Evolutionary conservation across 1,140 invertebrate species (phyloP), one percentile per base, ranked within the genome.

Genomic region (Caerostris darwini): DNA sequence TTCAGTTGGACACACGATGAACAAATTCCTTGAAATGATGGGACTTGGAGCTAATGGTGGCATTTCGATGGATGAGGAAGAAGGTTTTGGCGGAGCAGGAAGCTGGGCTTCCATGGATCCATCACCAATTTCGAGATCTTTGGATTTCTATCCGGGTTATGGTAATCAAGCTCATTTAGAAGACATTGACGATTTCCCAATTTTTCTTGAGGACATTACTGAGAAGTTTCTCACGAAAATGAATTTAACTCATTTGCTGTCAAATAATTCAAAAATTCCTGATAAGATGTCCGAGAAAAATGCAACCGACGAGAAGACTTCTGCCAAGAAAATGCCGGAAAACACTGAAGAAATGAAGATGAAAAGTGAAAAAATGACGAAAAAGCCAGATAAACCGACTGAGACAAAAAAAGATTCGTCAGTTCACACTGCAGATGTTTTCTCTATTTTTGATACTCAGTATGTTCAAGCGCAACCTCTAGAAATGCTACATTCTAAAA

Each of bases 91-190:
- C 57, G 92, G 83, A 12, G 92, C n/a, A 3, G 93, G 81, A 82
- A 17, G 12, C 10, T 85, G 59, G 77, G 88, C 93, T 5, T 57
- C 87, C 2, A 83, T 90, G 87, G 77, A 94, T 19, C 57, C 86
- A 7, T 8, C 88, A 14, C 87, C 93, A 3, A 83, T 83, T 19
- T 86, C 93, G 0, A 94, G 93, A 59, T 94, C 93, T 19, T 83
- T 67, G n/a, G 93, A 94, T 54, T 94, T 90, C 69, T 94, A 90
- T 58, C 93, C 93, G 0, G 93, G 93, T 7, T 94, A 94, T 19
- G 93, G 93, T 3, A 94, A 94, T n/a, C 77, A 90, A 57, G 93
- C 93, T 8, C 34, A 90, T 53, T 58, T 94, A 34, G 93, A 94
- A 14, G 87, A 94, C 8, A 90, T 94, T 2, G 88, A 94, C 3